Percentiles rank a stretch among this genome's conserved stretches.
Evolutionary conservation across 1,140 invertebrate species (phyloP).

Genomic region (Pseudomyrmex concolor): DNA sequence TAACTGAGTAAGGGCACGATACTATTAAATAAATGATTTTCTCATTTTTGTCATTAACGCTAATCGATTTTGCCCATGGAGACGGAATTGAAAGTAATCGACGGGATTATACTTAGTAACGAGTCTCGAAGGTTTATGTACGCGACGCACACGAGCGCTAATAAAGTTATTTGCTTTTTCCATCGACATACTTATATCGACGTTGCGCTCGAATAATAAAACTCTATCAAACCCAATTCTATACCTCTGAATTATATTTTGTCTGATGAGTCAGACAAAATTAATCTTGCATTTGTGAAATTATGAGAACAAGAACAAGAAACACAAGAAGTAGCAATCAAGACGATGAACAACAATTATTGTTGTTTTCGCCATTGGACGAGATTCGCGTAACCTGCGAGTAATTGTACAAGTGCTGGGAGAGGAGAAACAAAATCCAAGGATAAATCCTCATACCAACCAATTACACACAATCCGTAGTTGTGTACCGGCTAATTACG

Average conservation of each 20-base stretch:
- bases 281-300: too few species aligned
- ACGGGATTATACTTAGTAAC: conserved; percentile 52
- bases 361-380: conserved; percentile 52
- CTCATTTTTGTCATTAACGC: conserved; percentile 59
- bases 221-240: not conserved
- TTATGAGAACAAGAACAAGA: conserved; percentile 14
- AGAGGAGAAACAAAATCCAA: not conserved
- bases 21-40: conserved; percentile 53
- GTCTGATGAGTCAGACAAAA: too few species aligned
- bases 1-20: conserved; percentile 51
- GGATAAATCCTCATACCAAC: not conserved
- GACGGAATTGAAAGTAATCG: conserved; percentile 63
- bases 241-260: too few species aligned
- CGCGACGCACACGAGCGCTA: conserved; percentile 52
- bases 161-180: conserved; percentile 67
- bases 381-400: conserved; percentile 19
- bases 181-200: conserved; percentile 39
- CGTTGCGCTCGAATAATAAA: conserved; percentile 25
- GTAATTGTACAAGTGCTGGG: conserved; percentile 29
- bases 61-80: conserved; percentile 57
- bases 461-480: conserved; percentile 22
- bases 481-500: conserved; percentile 13
- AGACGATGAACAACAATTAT: conserved; percentile 42
- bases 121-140: conserved; percentile 21
- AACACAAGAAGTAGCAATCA: conserved; percentile 30